Base-by-base conservation (phyloP, 2,888 invertebrate species). In the Keiferia lycopersicella region DNA sequence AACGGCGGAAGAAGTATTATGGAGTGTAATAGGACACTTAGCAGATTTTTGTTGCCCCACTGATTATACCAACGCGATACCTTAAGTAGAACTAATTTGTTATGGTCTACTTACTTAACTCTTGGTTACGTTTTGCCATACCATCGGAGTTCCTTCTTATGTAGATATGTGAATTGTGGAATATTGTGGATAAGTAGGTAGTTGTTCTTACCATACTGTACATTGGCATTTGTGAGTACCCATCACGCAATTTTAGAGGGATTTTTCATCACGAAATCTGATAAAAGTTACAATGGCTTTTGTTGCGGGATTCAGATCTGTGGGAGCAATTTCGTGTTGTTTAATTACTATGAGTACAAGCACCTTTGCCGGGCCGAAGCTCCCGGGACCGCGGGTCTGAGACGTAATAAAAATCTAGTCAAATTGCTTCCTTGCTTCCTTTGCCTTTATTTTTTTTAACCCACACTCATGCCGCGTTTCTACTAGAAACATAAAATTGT, bases 231-330 rank as follows among this genome's bases (percentile, higher is more conserved):
- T 8, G n/a, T 45, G 16, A 45, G 45, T 45, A 45, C 45, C 45
- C n/a, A n/a, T 45, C 18, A 38, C 39, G 39, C 20, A 18, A 58
- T 58, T 58, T 38, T 38, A 39, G 39, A 20, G 14, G 58, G 58
- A 22, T 39, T 39, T 58, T 58, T 58, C 38, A 39, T 39, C 39
- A 58, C 38, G 58, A 58, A 11, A 58, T 58, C 58, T 39, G 58
- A 58, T 58, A 58, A 58, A 58, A 18, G 14, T 58, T n/a, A 63
- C 63, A 63, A 63, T 63, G 34, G 63, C 48, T 58, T 63, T 57
- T 63, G 57, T 63, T 63, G 58, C 14, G 62, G 50, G 22, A 56
- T 56, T 63, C 57, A 30, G 63, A 63, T 38, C 58, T 57, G 57
- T 63, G 63, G 58, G 63, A 63, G 57, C 30, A 58, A 48, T 63